These are phyloP conservation scores for Panagrolaimus sp. DNA, from an alignment of 1,140 invertebrate genomes.

Conservation along the genomic window DNA sequence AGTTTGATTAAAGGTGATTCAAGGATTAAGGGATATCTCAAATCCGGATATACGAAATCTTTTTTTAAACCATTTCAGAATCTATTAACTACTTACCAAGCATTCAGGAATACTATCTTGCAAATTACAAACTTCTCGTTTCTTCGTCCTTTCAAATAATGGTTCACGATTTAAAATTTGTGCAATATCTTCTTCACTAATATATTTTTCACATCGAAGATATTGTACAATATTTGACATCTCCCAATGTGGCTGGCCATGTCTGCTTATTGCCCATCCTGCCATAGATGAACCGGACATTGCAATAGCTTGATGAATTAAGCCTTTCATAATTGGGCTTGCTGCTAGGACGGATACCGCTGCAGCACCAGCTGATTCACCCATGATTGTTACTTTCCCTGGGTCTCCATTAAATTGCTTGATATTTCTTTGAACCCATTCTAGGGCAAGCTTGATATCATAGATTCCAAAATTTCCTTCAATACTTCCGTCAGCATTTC, in stretches of 20 bases:
- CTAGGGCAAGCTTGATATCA: slow-evolving; percentile 65
- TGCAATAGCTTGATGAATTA: slow-evolving; percentile 52
- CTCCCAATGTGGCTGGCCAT: slow-evolving; percentile 46
- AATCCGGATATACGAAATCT: too few relatives aligned
- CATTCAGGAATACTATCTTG: slow-evolving; percentile 42
- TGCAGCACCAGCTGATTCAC: slow-evolving; percentile 69
- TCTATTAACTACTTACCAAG: slow-evolving; percentile 19
- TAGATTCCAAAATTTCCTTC: slow-evolving; percentile 53
- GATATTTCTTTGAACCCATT: slow-evolving; percentile 60
- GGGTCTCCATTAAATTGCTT: slow-evolving; percentile 60
- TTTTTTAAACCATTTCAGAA: too few relatives aligned
- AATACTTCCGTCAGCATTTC: slow-evolving; percentile 32
- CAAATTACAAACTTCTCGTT: slow-evolving; percentile 46
- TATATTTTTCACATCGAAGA: slow-evolving; percentile 54
- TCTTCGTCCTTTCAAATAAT: slow-evolving; percentile 16
- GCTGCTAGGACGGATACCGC: slow-evolving; percentile 74
- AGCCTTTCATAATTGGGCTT: slow-evolving; percentile 70
- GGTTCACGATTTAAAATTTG: slow-evolving; percentile 48
- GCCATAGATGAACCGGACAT: slow-evolving; percentile 51
- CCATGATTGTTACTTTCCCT: slow-evolving; percentile 65
- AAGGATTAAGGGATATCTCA: too few relatives aligned
- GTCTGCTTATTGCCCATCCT: slow-evolving; percentile 55
- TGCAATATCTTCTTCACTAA: slow-evolving; percentile 41
- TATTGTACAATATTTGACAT: slow-evolving; percentile 54
- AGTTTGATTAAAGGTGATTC: not conserved